Evolutionary conservation across 2,113 vertebrate genomes (phyloP).

Genomic region (Pardalotus punctatus): DNA sequence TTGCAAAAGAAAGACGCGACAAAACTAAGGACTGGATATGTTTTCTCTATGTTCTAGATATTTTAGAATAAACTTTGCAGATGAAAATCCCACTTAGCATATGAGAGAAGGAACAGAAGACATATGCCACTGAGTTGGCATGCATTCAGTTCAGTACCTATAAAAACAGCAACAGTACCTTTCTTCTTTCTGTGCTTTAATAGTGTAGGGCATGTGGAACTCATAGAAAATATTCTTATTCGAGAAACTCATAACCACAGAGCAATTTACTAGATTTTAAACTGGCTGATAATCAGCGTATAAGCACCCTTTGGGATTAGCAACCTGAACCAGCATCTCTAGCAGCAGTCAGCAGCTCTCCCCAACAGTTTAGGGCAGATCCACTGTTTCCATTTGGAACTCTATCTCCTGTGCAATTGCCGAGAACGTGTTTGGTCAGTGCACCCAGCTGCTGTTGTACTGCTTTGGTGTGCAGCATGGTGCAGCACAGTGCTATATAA

Average conservation of each 20-base stretch:
- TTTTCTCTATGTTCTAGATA: neutral
- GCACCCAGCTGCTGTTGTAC: no score
- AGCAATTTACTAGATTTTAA: neutral
- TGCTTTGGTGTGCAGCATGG: neutral
- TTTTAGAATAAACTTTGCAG: neutral
- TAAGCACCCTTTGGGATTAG: neutral
- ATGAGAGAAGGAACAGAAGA: neutral
- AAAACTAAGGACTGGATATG: neutral
- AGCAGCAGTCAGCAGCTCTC: neutral
- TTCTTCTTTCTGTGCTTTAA: neutral
- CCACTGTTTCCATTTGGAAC: neutral
- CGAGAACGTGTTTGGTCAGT: neutral
- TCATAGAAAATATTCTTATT: neutral
- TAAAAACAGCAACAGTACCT: neutral
- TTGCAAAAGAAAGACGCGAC: neutral
- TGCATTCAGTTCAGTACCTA: neutral
- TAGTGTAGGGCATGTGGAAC: neutral
- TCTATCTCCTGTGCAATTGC: rapidly evolving
- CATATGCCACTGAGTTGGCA: neutral
- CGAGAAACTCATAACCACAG: neutral
- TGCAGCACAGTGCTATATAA: neutral
- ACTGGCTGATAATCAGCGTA: neutral
- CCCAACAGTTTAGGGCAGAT: neutral
- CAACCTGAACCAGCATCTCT: neutral
- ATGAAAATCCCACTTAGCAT: neutral